Base-by-base conservation (phyloP, 1,140 invertebrate species). In the Drusus annulatus region DNA sequence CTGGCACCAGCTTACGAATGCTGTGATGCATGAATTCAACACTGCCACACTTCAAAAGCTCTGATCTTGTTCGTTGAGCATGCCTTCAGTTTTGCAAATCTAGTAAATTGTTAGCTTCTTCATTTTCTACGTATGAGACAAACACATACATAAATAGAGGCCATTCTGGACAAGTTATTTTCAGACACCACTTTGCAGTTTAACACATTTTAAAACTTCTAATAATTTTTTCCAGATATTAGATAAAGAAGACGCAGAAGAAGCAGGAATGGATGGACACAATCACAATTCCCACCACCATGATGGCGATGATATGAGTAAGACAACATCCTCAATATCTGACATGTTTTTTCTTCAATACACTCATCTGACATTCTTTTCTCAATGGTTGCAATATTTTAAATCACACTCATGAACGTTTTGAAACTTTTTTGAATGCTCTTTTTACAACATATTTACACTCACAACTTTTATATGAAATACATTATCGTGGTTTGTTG, bases 221-320 rank as follows among this genome's bases (percentile, higher is more conserved):
- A 28, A 28, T 56, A 13, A 56, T 56, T 3, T 56, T 56, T 56
- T 56, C 54, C 81, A 89, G 88, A 87, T 90, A 78, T 86, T 90
- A 85, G 88, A 90, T 81, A 89, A 90, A 84, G 89, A 90, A 85
- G 89, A 90, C 82, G 88, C 86, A 7, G 89, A 90, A 31, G 89
- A 90, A 83, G 86, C 85, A 5, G 88, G 87, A 36, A 85, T 84
- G 51, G 88, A 90, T 17, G 87, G 86, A 83, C 87, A 89, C 81
- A 87, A 88, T 85, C 87, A 89, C 28, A 87, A 87, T 87, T 84
- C 56, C 21, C 79, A 83, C 63, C 79, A 83, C 45, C 50, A 52
- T 2, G 79, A 81, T 23, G 71, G 63, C 16, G 82, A 83, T 56
- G 82, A 83, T 65, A 83, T 83, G 82, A 83, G 82, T 83, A 73